These are phyloP conservation scores for Morone chrysops DNA, from an alignment of 2,113 vertebrate species.

Conservation along the genomic window DNA sequence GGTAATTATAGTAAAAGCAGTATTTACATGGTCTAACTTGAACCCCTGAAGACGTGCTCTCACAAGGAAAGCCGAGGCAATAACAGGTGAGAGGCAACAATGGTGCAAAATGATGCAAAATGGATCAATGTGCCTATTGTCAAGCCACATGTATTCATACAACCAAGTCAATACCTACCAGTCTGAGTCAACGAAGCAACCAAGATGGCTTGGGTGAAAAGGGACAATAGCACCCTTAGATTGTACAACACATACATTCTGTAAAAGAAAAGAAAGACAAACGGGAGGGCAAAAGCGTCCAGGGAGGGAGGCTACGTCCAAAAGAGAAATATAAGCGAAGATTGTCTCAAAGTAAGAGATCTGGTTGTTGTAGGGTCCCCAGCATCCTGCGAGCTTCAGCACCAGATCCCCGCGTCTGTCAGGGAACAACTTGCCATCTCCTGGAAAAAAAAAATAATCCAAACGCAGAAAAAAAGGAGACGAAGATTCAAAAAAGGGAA, in stretches of 20 bases:
- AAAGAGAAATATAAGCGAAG: not conserved
- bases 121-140: constrained; percentile 48
- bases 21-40: not conserved
- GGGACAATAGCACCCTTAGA: constrained; percentile 77
- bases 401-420: constrained; percentile 83
- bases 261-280: not conserved
- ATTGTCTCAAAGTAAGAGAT: constrained; percentile 69
- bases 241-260: constrained; percentile 32
- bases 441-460: constrained; percentile 74
- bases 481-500: constrained; percentile 9
- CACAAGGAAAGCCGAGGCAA: constrained; percentile 19
- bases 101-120: constrained; percentile 51
- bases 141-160: constrained; percentile 36
- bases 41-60: constrained; percentile 11
- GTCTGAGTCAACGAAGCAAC: constrained; percentile 68
- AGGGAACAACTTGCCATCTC: constrained; percentile 85
- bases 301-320: constrained; percentile 26
- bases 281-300: not conserved
- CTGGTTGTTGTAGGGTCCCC: constrained; percentile 82
- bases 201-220: constrained; percentile 64
- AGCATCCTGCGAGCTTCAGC: constrained; percentile 89
- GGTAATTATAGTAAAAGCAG: not conserved
- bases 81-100: constrained; percentile 73
- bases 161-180: constrained; percentile 70
- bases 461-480: constrained; percentile 37